Evolutionary conservation across 2,113 vertebrate genomes (phyloP).

Genomic region (Neoarius graeffei): DNA sequence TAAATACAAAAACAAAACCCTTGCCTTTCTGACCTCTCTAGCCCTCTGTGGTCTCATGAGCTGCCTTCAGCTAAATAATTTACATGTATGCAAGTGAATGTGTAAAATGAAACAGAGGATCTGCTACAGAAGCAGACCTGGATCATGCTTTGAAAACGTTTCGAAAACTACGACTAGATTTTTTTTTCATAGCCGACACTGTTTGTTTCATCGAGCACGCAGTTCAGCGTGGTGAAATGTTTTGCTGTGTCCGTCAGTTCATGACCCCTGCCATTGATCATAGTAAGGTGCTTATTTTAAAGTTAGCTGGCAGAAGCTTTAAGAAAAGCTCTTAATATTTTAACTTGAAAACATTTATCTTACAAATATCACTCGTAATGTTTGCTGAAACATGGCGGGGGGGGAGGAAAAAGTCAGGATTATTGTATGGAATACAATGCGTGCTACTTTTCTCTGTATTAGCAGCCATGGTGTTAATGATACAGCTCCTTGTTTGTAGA

Average conservation of each 20-base stretch:
- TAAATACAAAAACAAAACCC: background rate
- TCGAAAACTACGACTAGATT: background rate
- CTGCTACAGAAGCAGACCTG: background rate
- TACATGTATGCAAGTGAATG: constrained; percentile 4
- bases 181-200: background rate
- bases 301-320: background rate
- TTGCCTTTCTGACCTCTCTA: background rate
- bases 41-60: background rate
- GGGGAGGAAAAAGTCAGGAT: background rate
- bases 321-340: background rate
- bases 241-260: background rate
- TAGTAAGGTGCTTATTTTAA: background rate
- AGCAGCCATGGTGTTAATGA: constrained; percentile 63
- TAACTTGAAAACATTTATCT: background rate
- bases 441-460: background rate
- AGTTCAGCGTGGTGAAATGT: background rate
- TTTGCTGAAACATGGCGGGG: no score
- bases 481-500: constrained; percentile 63
- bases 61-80: background rate
- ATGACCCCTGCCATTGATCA: no score
- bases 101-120: background rate
- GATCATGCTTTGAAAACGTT: background rate
- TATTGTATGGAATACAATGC: background rate
- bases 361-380: background rate
- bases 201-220: background rate